Conservation (phyloP, 2,797 vertebrate species). For the Cuculus canorus region DNA sequence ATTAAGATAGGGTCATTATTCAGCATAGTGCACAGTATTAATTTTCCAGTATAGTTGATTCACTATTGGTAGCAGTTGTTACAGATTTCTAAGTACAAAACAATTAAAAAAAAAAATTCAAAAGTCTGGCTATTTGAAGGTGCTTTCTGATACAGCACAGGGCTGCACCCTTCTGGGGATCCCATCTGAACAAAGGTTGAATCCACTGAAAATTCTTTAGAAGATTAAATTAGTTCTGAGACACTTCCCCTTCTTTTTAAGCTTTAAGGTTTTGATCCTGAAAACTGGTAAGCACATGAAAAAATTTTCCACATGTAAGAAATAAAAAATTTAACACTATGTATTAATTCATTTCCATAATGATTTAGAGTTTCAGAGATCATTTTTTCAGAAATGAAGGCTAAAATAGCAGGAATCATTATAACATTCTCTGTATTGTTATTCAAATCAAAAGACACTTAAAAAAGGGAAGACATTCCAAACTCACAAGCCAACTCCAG, state of each 20-base stretch:
- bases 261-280: background rate
- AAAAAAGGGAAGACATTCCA: background rate
- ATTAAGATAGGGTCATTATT: constrained; percentile 6
- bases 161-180: background rate
- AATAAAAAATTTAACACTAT: background rate
- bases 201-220: background rate
- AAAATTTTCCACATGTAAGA: background rate
- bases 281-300: background rate
- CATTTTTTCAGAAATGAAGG: background rate
- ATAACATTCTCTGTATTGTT: background rate
- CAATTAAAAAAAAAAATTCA: background rate
- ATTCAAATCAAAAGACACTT: background rate
- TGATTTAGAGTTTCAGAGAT: background rate
- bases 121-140: background rate
- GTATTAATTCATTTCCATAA: background rate
- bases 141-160: background rate
- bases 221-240: background rate
- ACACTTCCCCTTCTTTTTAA: background rate
- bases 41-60: background rate
- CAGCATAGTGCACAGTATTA: background rate
- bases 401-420: background rate
- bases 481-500: background rate
- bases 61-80: background rate
- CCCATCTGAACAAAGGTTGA: background rate
- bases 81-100: background rate